phyloP scores from a whole-genome alignment of 1,140 invertebrate genomes.

The Ericerus pela region DNA sequence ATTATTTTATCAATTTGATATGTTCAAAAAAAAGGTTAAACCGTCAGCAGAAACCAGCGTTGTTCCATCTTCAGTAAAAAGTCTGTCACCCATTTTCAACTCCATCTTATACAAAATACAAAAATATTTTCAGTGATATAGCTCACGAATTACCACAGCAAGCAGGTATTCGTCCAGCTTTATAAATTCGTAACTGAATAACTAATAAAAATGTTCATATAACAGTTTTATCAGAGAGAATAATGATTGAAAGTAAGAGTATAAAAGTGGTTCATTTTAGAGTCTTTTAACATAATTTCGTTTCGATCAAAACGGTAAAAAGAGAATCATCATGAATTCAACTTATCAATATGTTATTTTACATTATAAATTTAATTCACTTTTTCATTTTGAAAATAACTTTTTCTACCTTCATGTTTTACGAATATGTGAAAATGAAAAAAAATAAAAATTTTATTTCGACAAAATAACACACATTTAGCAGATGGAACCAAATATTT shows the following conservation, averaged over 20 bases:
- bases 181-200: neutral
- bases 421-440: too few relatives aligned
- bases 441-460: too few relatives aligned
- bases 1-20: neutral
- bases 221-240: neutral
- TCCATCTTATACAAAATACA: neutral
- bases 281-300: constrained; percentile 38
- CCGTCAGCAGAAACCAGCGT: neutral
- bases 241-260: constrained; percentile 24
- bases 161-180: neutral
- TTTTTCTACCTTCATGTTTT: too few relatives aligned
- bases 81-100: neutral
- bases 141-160: neutral
- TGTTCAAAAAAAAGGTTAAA: neutral
- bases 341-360: too few relatives aligned
- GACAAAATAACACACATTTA: too few relatives aligned
- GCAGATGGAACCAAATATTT: too few relatives aligned
- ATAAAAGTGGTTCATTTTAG: constrained; percentile 69
- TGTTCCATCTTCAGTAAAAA: neutral
- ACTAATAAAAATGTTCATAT: neutral
- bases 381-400: too few relatives aligned
- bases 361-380: too few relatives aligned
- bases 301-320: too few relatives aligned
- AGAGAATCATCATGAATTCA: too few relatives aligned
- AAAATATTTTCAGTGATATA: constrained; percentile 3